These are phyloP conservation scores for Chiloscyllium punctatum DNA, from an alignment of 2,797 vertebrate species.

Conservation along the genomic window DNA sequence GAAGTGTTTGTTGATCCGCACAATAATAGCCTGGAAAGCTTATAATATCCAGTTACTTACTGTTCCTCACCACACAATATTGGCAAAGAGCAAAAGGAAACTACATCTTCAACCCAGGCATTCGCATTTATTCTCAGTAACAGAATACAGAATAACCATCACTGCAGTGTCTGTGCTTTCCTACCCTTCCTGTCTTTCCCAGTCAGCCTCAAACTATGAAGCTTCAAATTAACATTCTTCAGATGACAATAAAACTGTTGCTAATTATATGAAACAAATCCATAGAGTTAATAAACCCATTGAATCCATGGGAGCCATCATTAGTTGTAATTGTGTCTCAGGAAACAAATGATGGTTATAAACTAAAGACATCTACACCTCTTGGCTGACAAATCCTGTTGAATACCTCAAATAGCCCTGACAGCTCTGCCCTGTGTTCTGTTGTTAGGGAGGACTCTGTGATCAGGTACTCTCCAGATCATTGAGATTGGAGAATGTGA, in stretches of 20 bases:
- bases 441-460: not conserved
- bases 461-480: not conserved
- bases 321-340: not conserved
- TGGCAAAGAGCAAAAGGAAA: not conserved
- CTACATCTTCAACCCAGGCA: not conserved
- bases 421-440: not conserved
- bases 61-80: not conserved
- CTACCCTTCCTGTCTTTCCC: not conserved
- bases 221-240: not conserved
- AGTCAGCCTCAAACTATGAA: not conserved
- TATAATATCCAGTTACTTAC: not conserved
- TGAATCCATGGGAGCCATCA: not conserved
- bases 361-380: not conserved
- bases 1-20: not conserved
- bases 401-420: not conserved
- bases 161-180: not conserved
- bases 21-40: not conserved
- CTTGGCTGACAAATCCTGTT: not conserved
- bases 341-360: not conserved
- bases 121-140: not conserved
- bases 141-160: not conserved
- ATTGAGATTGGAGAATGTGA: not conserved
- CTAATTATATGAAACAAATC: not conserved
- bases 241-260: not conserved
- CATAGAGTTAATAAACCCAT: too few relatives aligned